A percentile compares a stretch with the other conserved stretches of the same genome.
Evolutionary conservation across 2,888 invertebrate species (phyloP).

Genomic region (Perizoma flavofasciatum): DNA sequence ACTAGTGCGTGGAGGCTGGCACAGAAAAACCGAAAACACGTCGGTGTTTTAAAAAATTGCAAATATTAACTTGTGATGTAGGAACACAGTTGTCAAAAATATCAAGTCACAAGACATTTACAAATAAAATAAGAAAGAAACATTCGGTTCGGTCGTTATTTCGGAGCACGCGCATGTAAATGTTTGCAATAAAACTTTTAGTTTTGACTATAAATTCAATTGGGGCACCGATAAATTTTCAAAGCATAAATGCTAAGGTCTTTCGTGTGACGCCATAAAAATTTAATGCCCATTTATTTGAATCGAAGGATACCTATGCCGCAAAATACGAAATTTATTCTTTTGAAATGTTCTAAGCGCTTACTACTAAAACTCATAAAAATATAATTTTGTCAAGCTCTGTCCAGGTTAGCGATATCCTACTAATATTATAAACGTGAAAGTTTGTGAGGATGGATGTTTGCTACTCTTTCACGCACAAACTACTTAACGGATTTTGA

Average conservation of each 20-base stretch:
- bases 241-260: constrained; percentile 66
- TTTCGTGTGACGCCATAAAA: constrained; percentile 61
- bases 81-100: too few species aligned
- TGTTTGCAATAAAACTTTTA: constrained; percentile 61
- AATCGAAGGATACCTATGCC: constrained; percentile 45
- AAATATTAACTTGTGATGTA: neutral
- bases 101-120: too few species aligned
- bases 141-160: constrained; percentile 6
- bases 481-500: too few species aligned
- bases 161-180: constrained; percentile 44
- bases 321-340: neutral
- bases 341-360: neutral
- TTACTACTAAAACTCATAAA: too few species aligned
- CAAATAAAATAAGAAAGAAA: neutral
- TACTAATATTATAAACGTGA: too few species aligned
- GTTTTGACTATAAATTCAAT: constrained; percentile 73
- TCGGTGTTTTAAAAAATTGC: too few species aligned
- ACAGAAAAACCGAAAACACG: too few species aligned
- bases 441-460: too few species aligned
- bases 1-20: too few species aligned
- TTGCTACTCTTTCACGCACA: too few species aligned
- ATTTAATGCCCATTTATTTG: constrained; percentile 56
- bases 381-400: too few species aligned
- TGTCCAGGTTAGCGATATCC: too few species aligned
- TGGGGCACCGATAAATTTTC: constrained; percentile 68